Evolutionary conservation across 2,797 vertebrate species (phyloP).

Genomic region (Enoplosus armatus): DNA sequence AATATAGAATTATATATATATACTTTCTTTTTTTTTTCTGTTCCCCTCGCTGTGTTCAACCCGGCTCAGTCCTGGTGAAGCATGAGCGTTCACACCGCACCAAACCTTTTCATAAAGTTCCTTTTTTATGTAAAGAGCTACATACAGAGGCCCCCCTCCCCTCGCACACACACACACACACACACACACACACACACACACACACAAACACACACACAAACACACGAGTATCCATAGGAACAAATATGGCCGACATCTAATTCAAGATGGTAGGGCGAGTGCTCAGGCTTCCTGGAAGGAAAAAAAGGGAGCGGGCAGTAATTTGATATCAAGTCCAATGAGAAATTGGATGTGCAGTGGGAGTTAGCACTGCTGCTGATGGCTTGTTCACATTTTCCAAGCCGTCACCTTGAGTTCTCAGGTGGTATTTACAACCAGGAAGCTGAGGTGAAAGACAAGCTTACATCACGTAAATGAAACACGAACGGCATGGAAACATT

Average conservation of each 20-base stretch:
- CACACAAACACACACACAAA: conserved; percentile 37
- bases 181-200: conserved; percentile 26
- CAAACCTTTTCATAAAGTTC: conserved; percentile 64
- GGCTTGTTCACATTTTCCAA: conserved; percentile 36
- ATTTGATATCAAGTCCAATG: conserved; percentile 32
- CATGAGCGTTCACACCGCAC: conserved; percentile 57
- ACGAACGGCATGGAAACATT: conserved; percentile 34
- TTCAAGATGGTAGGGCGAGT: conserved; percentile 73
- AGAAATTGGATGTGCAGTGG: conserved; percentile 19
- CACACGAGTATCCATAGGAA: conserved; percentile 76
- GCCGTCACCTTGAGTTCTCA: conserved; percentile 4
- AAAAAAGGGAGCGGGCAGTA: conserved; percentile 11
- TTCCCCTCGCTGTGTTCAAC: conserved; percentile 62
- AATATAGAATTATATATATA: conserved; percentile 85
- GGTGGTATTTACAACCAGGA: conserved; percentile 62
- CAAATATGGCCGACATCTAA: conserved; percentile 79
- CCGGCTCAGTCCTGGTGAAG: conserved; percentile 54
- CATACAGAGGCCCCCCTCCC: conserved; percentile 71
- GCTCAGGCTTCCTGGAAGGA: conserved; percentile 68
- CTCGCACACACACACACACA: conserved; percentile 19
- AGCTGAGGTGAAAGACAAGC: conserved; percentile 64
- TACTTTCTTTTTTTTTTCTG: conserved; percentile 60
- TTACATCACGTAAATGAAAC: conserved; percentile 55
- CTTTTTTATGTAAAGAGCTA: conserved; percentile 76
- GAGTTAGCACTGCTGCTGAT: conserved; percentile 22